Evolutionary conservation across 2,797 vertebrate species (phyloP).

Genomic region (Clarias laeviceps): DNA sequence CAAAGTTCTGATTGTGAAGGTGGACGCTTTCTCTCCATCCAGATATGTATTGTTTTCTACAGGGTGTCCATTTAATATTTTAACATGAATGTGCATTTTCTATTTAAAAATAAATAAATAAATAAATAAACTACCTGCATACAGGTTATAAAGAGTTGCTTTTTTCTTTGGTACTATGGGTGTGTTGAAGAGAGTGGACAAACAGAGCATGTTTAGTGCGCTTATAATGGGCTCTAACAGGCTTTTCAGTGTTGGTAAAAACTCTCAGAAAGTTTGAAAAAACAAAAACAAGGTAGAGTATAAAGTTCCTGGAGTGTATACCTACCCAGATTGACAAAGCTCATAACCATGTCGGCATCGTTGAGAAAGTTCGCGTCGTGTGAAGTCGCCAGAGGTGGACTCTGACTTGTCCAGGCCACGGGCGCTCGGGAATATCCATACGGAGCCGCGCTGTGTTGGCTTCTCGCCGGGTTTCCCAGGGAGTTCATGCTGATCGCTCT

Average conservation of each 20-base stretch:
- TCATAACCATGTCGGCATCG: conserved; percentile 99
- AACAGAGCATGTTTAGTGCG: neutral
- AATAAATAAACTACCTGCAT: neutral
- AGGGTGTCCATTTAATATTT: neutral
- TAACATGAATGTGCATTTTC: neutral
- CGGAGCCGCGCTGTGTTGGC: conserved; percentile 78
- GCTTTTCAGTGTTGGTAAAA: neutral
- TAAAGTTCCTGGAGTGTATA: conserved; percentile 50
- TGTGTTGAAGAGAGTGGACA: neutral
- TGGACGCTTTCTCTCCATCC: neutral
- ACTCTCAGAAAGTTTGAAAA: neutral
- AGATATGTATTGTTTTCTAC: neutral
- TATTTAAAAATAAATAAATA: too few relatives aligned
- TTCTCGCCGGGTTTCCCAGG: conserved; percentile 71
- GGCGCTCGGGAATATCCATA: conserved; percentile 83
- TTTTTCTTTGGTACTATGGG: neutral
- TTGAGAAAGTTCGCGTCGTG: conserved; percentile 97
- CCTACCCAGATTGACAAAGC: conserved; percentile 98
- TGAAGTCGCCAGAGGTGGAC: conserved; percentile 85
- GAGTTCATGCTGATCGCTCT: conserved; percentile 30
- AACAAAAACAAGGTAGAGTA: neutral
- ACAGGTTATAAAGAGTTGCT: neutral
- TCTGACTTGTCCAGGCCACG: conserved; percentile 75
- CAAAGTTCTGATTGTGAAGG: conserved; percentile 22
- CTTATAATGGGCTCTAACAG: neutral